Percentiles rank a stretch among this genome's conserved stretches.
These are phyloP conservation scores for Onychorhynchus coronatus DNA, from an alignment of 2,113 vertebrate species.

Conservation along the genomic window DNA sequence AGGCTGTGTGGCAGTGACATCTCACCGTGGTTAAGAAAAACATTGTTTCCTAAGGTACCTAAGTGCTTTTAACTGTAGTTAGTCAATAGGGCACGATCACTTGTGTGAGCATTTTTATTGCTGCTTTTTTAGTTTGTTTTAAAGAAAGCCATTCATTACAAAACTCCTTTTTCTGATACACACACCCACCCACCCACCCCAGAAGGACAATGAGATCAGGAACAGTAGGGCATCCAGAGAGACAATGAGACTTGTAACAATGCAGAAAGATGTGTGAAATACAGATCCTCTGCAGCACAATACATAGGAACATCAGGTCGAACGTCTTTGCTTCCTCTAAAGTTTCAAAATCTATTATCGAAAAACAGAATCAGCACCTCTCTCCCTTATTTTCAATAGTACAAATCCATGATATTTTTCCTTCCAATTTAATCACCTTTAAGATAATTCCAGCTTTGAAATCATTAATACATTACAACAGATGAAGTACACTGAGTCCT, in stretches of 20 bases:
- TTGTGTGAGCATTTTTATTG: not conserved
- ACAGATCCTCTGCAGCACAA: not conserved
- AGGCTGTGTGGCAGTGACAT: not conserved
- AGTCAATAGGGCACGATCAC: not conserved
- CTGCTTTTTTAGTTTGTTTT: not conserved
- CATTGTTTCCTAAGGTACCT: not conserved
- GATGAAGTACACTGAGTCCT: not conserved
- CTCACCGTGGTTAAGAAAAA: not conserved
- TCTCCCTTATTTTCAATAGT: not conserved
- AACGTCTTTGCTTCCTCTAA: not conserved
- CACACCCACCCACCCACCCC: not conserved
- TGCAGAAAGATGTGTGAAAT: not conserved
- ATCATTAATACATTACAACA: not conserved
- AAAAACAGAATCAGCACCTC: not conserved
- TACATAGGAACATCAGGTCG: not conserved
- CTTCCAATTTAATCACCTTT: not conserved
- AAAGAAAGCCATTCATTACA: not conserved
- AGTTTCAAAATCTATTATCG: not conserved
- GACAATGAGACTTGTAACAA: not conserved
- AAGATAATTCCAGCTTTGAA: not conserved
- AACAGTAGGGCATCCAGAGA: not conserved
- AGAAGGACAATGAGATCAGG: not conserved
- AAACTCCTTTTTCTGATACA: not conserved
- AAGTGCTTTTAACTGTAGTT: not conserved
- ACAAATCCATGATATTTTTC: not conserved